Conservation (phyloP, 2,888 invertebrate species). For the Parapristionchus giblindavisi region DNA sequence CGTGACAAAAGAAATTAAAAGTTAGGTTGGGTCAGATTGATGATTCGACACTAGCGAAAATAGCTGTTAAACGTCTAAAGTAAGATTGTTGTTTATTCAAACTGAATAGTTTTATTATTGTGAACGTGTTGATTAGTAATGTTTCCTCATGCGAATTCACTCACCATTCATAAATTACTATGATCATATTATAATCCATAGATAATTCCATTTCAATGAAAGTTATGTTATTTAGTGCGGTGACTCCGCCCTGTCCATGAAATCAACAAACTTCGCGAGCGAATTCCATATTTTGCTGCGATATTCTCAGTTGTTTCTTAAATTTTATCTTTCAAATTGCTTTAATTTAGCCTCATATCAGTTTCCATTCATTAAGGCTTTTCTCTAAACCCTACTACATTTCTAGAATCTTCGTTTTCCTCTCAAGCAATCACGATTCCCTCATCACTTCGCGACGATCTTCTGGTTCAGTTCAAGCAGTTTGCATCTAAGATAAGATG, state of each 20-base stretch:
- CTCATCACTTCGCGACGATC: background rate
- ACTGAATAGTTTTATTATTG: no score
- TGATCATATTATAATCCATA: no score
- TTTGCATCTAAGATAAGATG: background rate
- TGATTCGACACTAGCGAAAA: background rate
- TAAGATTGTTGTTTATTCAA: no score
- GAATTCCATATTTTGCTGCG: slow-evolving; percentile 13
- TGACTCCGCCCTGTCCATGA: background rate
- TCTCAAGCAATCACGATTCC: slow-evolving; percentile 19
- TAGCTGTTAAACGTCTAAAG: no score
- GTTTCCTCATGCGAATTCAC: no score
- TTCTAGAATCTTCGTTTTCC: slow-evolving; percentile 13
- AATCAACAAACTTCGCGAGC: background rate
- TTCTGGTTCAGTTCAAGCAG: background rate
- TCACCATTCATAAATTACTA: no score
- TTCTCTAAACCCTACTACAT: no score
- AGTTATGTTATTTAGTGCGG: background rate
- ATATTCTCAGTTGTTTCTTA: background rate
- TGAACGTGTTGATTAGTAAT: no score
- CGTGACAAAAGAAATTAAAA: background rate
- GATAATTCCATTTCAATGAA: background rate
- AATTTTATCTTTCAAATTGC: background rate
- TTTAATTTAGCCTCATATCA: background rate
- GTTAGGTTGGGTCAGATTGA: slow-evolving; percentile 15
- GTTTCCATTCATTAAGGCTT: no score